These are phyloP conservation scores for Lycaon pictus DNA, from an alignment of 2,113 vertebrate genomes.

Conservation along the genomic window DNA sequence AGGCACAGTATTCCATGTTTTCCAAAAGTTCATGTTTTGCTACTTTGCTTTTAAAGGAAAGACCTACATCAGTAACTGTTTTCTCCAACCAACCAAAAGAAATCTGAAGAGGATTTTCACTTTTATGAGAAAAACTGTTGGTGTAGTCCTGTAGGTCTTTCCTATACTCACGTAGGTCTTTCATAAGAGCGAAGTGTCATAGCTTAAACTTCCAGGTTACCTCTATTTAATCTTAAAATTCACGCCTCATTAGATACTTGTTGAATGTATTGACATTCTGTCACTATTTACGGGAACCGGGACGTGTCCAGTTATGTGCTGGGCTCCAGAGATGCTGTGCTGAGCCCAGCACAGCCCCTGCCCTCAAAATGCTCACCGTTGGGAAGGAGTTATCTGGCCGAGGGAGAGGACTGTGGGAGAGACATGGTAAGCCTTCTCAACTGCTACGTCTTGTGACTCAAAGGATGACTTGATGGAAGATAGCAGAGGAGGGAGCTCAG, in stretches of 20 bases:
- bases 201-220: neutral
- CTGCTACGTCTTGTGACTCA: neutral
- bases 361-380: neutral
- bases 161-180: neutral
- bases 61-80: neutral
- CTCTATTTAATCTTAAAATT: constrained; percentile 52
- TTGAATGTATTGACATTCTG: neutral
- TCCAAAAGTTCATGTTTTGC: neutral
- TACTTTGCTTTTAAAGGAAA: neutral
- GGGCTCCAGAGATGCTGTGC: neutral
- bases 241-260: neutral
- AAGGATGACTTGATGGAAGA: constrained; percentile 22
- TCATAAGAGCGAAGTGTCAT: neutral
- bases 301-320: neutral
- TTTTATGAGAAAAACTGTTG: neutral
- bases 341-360: neutral
- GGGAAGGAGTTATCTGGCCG: neutral
- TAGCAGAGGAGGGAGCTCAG: neutral
- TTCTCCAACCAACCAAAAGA: neutral
- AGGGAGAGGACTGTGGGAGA: neutral
- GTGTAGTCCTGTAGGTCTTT: too few species aligned
- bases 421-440: neutral
- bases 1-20: neutral
- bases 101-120: neutral
- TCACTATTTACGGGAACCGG: neutral